These are phyloP conservation scores for Struthio camelus DNA, from an alignment of 2,113 vertebrate genomes.

Conservation along the genomic window DNA sequence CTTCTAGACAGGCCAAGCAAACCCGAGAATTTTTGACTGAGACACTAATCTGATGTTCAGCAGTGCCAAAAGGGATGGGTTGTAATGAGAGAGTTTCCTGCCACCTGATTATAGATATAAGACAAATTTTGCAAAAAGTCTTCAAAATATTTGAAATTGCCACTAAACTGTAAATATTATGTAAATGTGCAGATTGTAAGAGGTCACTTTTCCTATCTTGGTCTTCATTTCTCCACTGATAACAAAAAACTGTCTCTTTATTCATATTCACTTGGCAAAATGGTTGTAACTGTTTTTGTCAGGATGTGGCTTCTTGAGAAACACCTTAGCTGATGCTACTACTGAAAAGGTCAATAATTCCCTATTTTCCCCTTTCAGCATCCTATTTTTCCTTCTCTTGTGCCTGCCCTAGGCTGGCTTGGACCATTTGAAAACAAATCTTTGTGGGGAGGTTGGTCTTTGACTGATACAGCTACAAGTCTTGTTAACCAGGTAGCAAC, in stretches of 20 bases:
- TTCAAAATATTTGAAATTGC: not conserved
- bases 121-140: rapidly evolving
- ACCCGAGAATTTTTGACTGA: not conserved
- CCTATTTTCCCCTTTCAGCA: not conserved
- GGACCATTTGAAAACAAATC: not conserved
- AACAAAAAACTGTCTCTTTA: not conserved
- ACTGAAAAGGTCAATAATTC: not conserved
- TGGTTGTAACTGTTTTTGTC: not conserved
- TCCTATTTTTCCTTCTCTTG: not conserved
- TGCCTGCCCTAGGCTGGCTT: not conserved
- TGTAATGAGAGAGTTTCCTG: not conserved
- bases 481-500: not conserved
- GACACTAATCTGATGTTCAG: not conserved
- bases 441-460: not conserved
- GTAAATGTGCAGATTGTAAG: not conserved
- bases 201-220: not conserved
- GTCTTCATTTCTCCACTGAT: not conserved
- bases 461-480: not conserved
- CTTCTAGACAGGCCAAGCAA: not conserved
- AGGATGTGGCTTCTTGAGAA: not conserved
- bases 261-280: not conserved
- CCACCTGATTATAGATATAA: not conserved
- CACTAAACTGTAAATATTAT: not conserved
- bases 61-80: not conserved
- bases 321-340: rapidly evolving